Evolutionary conservation across 2,888 invertebrate species (phyloP), one percentile per base, ranked within the genome.

Genomic region (Parasteatoda lunata): DNA sequence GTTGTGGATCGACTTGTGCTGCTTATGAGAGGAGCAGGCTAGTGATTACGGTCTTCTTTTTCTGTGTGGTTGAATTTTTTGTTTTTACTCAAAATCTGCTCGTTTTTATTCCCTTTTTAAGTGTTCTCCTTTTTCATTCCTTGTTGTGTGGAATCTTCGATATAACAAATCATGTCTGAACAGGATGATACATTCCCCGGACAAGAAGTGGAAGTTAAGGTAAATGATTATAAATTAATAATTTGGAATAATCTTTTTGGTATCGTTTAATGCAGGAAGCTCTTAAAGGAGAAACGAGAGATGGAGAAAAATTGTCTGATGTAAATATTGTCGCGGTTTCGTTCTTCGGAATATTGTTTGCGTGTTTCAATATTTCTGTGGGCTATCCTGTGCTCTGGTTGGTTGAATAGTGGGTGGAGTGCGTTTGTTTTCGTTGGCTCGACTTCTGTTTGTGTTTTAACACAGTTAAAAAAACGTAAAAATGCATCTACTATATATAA

Each of bases 141-240:
- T 72, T 84, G 84, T 65, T 84, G 84, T 84, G 77, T 52, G 51
- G 69, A 30, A 64, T 73, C 65, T 71, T 49, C 47, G 69, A 47
- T 70, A 49, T 45, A 30, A n/a, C 52, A 48, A 75, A 77, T 48
- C 84, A 88, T 88, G 88, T 88, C 88, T 64, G 88, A 88, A 79
- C 88, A 88, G 88, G 88, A 88, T 79, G 88, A 88, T 88, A 83
- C 83, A 76, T 88, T 88, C 88, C 88, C 88, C 51, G 88, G 88
- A 13, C 88, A 88, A 75, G 88, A 88, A 71, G 75, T 88, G 70
- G 88, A 88, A 83, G 73, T 69, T 52, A 72, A 82, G 79, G 88
- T 88, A 66, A 82, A 59, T 59, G 81, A 69, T 30, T 30, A 30
- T 11, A 54, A 73, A 11, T 49, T 54, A 48, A 54, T 51, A 70